These are phyloP conservation scores for Ernsta delagoae DNA, from an alignment of 2,888 invertebrate species.

Conservation along the genomic window DNA sequence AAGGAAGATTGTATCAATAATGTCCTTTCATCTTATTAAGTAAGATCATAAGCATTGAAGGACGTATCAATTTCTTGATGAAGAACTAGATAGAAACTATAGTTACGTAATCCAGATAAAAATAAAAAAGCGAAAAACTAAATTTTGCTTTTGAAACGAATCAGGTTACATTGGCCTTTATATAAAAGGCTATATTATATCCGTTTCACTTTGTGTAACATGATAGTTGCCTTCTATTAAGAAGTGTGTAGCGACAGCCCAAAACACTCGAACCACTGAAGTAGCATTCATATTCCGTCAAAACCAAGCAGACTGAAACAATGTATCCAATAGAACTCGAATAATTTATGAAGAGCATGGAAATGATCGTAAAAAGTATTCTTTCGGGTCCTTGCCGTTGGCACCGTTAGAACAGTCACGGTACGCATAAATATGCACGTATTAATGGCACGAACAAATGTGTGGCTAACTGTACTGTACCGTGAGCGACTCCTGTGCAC, in stretches of 20 bases:
- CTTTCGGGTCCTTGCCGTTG: constrained; percentile 66
- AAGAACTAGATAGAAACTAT: too few relatives aligned
- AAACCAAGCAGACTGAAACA: not conserved
- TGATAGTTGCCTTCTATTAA: constrained; percentile 5
- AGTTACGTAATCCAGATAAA: too few relatives aligned
- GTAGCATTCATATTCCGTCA: not conserved
- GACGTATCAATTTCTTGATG: too few relatives aligned
- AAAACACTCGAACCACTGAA: not conserved
- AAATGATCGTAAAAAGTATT: constrained; percentile 54
- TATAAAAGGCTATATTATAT: too few relatives aligned
- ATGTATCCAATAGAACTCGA: not conserved
- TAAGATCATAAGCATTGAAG: too few relatives aligned
- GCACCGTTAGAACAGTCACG: constrained; percentile 77
- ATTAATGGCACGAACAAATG: constrained; percentile 72
- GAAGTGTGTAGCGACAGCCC: not conserved
- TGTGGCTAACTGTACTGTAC: constrained; percentile 76
- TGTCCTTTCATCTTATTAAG: too few relatives aligned
- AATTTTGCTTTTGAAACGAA: not conserved
- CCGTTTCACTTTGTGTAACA: constrained; percentile 9
- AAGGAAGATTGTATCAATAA: too few relatives aligned
- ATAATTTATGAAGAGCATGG: constrained; percentile 13
- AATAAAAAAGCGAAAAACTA: not conserved
- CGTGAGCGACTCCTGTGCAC: constrained; percentile 54
- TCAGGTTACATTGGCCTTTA: constrained; percentile 8
- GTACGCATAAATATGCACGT: constrained; percentile 81